Base-by-base conservation (phyloP, 2,888 invertebrate species). In the Tricholauxania praeusta region DNA sequence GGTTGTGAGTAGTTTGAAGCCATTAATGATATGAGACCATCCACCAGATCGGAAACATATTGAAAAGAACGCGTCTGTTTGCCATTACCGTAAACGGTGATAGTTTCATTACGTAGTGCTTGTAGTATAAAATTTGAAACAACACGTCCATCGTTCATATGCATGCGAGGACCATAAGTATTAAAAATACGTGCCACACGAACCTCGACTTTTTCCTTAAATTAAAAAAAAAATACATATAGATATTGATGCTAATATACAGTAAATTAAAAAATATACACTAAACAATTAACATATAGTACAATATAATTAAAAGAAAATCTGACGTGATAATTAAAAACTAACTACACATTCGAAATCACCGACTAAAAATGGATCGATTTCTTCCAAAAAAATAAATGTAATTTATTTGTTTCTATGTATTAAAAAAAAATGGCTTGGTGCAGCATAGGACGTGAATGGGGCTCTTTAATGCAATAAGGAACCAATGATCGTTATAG, bases 111-210 rank as follows among this genome's bases (percentile, higher is more conserved):
- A 84, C 97, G 95, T 72, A 99, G 88, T 0, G 98, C 97, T 88
- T 99, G 99, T 78, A 99, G 91, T 78, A 99, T 96, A 83, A 99
- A 99, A 89, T 99, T 99, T 15, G 98, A 98, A 1, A 99, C 99
- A 1, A 99, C 84, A 53, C 99, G 90, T 1, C 99, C 99, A 87
- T 99, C 99, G 77, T 98, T 96, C 91, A 97, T 96, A 83, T 98
- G 98, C 99, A 99, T 99, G 80, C 99, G 89, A 0, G 99, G 99
- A 0, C 99, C 99, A 84, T 97, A 99, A 0, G 99, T 99, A 87
- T 99, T 99, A 88, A 99, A 99, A 80, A 99, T 99, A 77, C 99
- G 90, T 2, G 99, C 99, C 12, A 99, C 98, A 68, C 99, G 90
- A 0, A 99, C 97, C 60, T 95, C 91, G 39, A 99, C 95, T 65